Percentiles rank a stretch among this genome's conserved stretches.
These are phyloP conservation scores for Carpatolechia fugitivella DNA, from an alignment of 2,888 invertebrate genomes.

Conservation along the genomic window DNA sequence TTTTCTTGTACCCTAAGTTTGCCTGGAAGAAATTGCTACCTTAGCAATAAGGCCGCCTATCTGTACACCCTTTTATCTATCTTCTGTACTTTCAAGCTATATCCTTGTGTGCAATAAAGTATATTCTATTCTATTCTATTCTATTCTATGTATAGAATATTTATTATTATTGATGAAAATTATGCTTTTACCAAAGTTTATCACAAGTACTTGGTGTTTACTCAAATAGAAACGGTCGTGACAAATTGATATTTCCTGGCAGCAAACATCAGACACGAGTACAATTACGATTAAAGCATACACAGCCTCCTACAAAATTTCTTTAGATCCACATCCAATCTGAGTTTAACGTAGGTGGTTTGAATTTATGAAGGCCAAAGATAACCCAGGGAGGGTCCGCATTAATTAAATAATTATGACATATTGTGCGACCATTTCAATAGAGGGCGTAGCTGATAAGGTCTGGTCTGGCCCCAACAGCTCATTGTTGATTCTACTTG, in stretches of 20 bases:
- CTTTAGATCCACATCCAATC: conserved; percentile 18
- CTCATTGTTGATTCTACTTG: conserved; percentile 48
- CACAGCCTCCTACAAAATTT: not conserved
- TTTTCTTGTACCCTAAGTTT: no score
- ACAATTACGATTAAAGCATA: not conserved
- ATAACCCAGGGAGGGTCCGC: conserved; percentile 64
- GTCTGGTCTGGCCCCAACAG: conserved; percentile 34
- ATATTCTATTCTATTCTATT: no score
- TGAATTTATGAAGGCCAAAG: conserved; percentile 57
- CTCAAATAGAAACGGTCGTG: not conserved
- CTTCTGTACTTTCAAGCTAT: no score
- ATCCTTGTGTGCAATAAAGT: no score
- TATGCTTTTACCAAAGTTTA: no score
- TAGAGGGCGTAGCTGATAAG: conserved; percentile 68
- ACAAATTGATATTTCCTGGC: not conserved
- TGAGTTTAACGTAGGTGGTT: conserved; percentile 38
- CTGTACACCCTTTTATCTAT: no score
- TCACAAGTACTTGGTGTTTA: no score
- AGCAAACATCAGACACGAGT: not conserved
- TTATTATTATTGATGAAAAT: no score
- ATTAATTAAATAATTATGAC: conserved; percentile 79
- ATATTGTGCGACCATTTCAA: conserved; percentile 72
- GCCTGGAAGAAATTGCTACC: no score
- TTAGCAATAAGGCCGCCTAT: no score
- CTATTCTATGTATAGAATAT: no score